Base-by-base conservation (phyloP, 2,113 vertebrate genomes). In the Dolichallabes microphthalmus region DNA sequence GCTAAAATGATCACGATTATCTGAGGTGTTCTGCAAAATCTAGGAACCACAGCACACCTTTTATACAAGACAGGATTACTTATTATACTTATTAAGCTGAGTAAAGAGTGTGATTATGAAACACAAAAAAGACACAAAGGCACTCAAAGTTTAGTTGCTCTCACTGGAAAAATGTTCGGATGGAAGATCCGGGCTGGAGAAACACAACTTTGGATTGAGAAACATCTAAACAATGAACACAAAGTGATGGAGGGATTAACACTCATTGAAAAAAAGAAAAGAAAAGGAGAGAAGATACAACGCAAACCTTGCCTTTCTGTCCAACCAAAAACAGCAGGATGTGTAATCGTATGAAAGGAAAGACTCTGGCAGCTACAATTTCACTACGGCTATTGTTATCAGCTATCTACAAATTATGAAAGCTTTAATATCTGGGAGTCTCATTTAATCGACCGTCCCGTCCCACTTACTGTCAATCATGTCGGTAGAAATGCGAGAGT, bases 401-500 rank as follows among this genome's bases (percentile, higher is more conserved):
- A 45, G 78, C 22, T 45, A 45, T 52, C 20, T 27, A 81, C 60
- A 64, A 81, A 50, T 39, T 7, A 60, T 17, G 55, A 80, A 13
- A 80, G 7, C 32, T 61, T 11, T 61, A 10, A 63, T 63, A 15
- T 39, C 19, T n/a, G 58, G 58, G 30, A 35, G 58, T 80, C 25
- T 64, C 35, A 27, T 63, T 80, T 45, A 80, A 45, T 58, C 53
- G 30, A 25, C 5, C 73, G 19, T 75, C 45, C 39, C 53, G 20
- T 22, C 76, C 76, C 76, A 79, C 76, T 79, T 79, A 79, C 58
- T 45, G 77, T 61, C 77, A 80, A n/a, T 80, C 13, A 80, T 27
- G 60, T 64, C 12, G 20, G 35, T 25, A 11, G 9, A 64, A 50
- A 63, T 1, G 78, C n/a, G 19, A 63, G 22, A n/a, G 19, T 9